Conservation (phyloP, 2,797 vertebrate species). For the Lophotriccus pileatus region DNA sequence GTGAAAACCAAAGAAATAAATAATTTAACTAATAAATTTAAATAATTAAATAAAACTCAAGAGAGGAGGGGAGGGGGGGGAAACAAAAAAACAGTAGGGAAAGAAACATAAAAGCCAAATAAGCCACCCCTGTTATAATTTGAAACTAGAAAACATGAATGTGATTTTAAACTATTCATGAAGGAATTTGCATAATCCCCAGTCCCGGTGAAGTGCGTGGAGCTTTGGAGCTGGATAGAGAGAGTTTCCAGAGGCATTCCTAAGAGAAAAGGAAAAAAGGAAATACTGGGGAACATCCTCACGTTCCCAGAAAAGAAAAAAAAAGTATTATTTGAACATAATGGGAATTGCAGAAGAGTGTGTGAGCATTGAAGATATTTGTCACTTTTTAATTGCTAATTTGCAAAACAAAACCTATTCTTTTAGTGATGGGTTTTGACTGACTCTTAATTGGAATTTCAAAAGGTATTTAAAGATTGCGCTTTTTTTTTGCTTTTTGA, state of each 20-base stretch:
- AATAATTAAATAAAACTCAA: background rate
- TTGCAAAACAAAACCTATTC: conserved; percentile 54
- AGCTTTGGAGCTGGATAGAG: background rate
- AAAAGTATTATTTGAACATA: background rate
- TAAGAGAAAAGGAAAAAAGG: background rate
- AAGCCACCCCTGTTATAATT: background rate
- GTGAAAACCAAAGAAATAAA: background rate
- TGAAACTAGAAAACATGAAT: background rate
- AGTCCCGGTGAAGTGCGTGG: background rate
- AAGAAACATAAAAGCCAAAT: background rate
- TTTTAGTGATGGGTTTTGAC: conserved; percentile 45
- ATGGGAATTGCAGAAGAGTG: background rate
- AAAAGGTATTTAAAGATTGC: conserved; percentile 1
- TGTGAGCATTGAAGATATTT: conserved; percentile 24
- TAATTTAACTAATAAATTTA: background rate
- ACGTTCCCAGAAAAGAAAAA: background rate
- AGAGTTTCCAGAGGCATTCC: background rate
- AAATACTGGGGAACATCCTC: background rate
- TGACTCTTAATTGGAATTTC: conserved; percentile 51
- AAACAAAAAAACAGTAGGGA: background rate
- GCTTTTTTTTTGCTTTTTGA: conserved; percentile 3
- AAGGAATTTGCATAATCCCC: conserved; percentile 28
- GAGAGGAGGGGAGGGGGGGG: background rate
- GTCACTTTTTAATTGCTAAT: conserved; percentile 51
- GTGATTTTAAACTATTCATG: conserved; percentile 18